These are phyloP conservation scores for Hydrochoerus hydrochaeris DNA, from an alignment of 2,113 vertebrate species.

Conservation along the genomic window DNA sequence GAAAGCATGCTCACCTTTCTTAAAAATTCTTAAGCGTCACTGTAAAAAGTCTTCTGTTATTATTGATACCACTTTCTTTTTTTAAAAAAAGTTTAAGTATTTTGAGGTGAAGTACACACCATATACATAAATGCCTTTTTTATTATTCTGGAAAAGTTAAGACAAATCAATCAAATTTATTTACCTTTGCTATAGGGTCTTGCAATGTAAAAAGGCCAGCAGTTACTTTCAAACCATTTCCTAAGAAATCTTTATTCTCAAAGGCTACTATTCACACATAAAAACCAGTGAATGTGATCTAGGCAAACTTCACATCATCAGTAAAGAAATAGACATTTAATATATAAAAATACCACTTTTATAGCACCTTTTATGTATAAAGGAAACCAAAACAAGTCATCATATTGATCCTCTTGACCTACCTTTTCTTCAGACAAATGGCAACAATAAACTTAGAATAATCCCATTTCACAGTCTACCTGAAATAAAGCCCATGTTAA, in stretches of 20 bases:
- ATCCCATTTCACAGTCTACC: not conserved
- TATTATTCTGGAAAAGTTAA: slow-evolving; percentile 19
- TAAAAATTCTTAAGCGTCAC: not conserved
- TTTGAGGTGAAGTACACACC: not conserved
- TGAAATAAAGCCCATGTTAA: not conserved
- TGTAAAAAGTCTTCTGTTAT: not conserved
- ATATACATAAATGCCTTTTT: not conserved
- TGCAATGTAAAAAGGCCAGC: slow-evolving; percentile 32
- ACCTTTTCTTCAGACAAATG: slow-evolving; percentile 1
- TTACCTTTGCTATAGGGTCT: not conserved
- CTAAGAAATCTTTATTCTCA: slow-evolving; percentile 40
- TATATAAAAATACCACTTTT: slow-evolving; percentile 14
- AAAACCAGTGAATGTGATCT: not conserved
- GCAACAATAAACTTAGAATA: not conserved
- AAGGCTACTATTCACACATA: slow-evolving; percentile 28
- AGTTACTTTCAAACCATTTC: slow-evolving; percentile 28
- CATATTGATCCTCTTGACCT: not conserved
- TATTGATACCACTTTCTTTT: not conserved
- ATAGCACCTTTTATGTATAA: not conserved
- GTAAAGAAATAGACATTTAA: slow-evolving; percentile 19
- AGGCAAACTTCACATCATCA: not conserved
- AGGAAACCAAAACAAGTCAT: not conserved
- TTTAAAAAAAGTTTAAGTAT: not conserved
- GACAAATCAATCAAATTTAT: not conserved
- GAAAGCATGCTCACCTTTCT: slow-evolving; percentile 13